These are phyloP conservation scores for Salticus scenicus DNA, from an alignment of 2,888 invertebrate genomes.

Conservation along the genomic window DNA sequence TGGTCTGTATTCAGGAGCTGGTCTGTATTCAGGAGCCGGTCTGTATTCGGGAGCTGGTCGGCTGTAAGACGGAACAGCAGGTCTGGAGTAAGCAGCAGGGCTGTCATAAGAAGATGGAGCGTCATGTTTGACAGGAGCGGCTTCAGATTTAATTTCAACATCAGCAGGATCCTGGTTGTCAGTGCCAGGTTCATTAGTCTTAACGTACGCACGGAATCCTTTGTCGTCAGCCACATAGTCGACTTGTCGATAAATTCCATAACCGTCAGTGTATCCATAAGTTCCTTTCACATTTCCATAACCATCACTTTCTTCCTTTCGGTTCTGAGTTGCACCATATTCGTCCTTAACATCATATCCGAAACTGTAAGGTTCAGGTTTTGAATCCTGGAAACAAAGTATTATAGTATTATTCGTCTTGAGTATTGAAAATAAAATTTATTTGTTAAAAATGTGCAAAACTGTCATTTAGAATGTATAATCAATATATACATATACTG, in stretches of 20 bases:
- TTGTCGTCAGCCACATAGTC: constrained; percentile 70
- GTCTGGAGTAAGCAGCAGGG: not conserved
- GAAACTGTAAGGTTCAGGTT: constrained; percentile 71
- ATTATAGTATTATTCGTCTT: no score
- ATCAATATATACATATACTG: no score
- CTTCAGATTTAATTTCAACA: constrained; percentile 47
- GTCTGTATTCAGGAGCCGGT: constrained; percentile 30
- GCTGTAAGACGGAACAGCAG: constrained; percentile 4
- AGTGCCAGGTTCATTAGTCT: constrained; percentile 71
- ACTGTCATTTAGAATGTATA: no score
- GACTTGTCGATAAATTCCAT: constrained; percentile 71
- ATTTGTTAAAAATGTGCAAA: no score
- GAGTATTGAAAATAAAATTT: no score
- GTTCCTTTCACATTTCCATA: constrained; percentile 71
- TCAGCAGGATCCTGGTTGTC: constrained; percentile 59
- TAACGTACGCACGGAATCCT: constrained; percentile 70
- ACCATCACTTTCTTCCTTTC: constrained; percentile 70
- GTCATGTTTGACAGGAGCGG: constrained; percentile 18
- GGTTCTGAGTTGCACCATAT: constrained; percentile 59
- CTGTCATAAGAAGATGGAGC: constrained; percentile 27
- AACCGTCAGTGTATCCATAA: constrained; percentile 70
- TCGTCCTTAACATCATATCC: constrained; percentile 71
- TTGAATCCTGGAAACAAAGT: constrained; percentile 35
- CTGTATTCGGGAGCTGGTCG: constrained; percentile 35
- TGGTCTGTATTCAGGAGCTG: not conserved